Percentiles rank a stretch among this genome's conserved stretches.
Evolutionary conservation across 2,113 vertebrate species (phyloP).

Genomic region (Camelus bactrianus): DNA sequence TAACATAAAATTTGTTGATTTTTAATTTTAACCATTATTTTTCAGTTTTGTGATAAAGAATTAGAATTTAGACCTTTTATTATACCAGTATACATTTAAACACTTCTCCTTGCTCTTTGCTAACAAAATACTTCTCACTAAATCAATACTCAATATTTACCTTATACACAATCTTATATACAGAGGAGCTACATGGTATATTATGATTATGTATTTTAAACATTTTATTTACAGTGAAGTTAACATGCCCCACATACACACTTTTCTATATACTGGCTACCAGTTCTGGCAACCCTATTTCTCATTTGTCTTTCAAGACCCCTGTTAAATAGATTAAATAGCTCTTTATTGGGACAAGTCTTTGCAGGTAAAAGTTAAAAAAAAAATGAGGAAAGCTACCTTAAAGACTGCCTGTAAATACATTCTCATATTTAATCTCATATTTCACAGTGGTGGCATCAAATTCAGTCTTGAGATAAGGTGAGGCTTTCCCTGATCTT

Average conservation of each 20-base stretch:
- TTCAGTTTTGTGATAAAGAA: constrained; percentile 27
- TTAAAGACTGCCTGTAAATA: not conserved
- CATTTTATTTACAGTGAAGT: not conserved
- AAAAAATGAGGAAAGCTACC: not conserved
- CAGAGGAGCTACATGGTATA: not conserved
- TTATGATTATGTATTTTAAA: not conserved
- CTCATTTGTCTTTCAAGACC: not conserved
- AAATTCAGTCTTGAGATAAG: not conserved
- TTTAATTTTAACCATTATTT: constrained; percentile 28
- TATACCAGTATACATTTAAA: not conserved
- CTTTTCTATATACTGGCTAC: not conserved
- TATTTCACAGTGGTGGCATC: not conserved
- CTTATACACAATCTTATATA: not conserved
- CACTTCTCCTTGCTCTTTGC: not conserved
- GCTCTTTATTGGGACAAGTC: not conserved
- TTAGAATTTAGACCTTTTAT: not conserved
- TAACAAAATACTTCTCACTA: constrained; percentile 21
- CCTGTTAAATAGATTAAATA: not conserved
- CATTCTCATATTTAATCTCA: not conserved
- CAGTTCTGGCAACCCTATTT: not conserved
- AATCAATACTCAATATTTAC: constrained; percentile 31
- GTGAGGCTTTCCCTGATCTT: not conserved
- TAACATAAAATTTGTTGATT: constrained; percentile 2
- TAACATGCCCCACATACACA: not conserved
- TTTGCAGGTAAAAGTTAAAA: not conserved